Conservation (phyloP, 2,888 invertebrate species). For the Pheosia gnoma region DNA sequence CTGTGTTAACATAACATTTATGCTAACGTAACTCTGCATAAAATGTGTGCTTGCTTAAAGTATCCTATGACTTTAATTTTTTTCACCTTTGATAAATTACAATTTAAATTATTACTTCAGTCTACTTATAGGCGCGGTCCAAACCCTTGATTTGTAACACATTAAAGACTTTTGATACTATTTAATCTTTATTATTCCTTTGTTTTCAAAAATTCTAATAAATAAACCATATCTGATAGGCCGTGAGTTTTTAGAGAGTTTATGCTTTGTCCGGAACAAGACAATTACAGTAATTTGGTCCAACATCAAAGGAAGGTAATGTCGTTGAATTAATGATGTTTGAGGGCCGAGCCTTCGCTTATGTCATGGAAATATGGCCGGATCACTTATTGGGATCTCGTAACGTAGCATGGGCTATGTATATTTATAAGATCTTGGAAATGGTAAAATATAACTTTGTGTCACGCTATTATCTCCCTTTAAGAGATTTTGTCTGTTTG, state of each 20-base stretch:
- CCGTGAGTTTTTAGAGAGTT: slow-evolving; percentile 1
- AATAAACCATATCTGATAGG: not conserved
- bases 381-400: slow-evolving; percentile 25
- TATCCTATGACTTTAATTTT: no score
- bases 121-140: no score
- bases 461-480: not conserved
- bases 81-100: no score
- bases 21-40: no score
- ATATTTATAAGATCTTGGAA: not conserved
- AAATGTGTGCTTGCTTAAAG: no score
- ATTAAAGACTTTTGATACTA: no score
- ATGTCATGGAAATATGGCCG: slow-evolving; percentile 25
- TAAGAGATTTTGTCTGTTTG: not conserved
- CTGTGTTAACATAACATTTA: no score
- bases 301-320: slow-evolving; percentile 36
- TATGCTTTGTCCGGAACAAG: slow-evolving; percentile 16
- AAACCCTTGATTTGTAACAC: no score
- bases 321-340: slow-evolving; percentile 50
- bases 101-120: no score
- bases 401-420: slow-evolving; percentile 13
- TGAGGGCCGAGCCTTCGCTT: slow-evolving; percentile 24
- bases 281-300: slow-evolving; percentile 38
- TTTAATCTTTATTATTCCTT: not conserved
- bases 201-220: not conserved
- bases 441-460: not conserved